phyloP scores from a whole-genome alignment of 2,888 invertebrate species.

The Mythimna ferrago region DNA sequence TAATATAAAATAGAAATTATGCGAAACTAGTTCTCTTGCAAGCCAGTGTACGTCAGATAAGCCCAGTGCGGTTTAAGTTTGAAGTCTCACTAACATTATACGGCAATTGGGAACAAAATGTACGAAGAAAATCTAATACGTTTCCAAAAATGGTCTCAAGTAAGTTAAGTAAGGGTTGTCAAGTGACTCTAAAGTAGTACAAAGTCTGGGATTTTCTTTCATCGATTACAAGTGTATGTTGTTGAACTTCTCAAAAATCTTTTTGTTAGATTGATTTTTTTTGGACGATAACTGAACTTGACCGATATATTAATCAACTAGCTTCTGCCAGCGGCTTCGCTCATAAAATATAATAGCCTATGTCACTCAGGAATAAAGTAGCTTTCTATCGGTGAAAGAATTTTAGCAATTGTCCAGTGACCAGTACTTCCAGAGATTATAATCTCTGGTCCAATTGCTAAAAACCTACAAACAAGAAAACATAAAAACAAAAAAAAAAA shows the following conservation, averaged over 20 bases:
- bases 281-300: conserved; percentile 14
- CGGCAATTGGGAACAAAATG: conserved; percentile 62
- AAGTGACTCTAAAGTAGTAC: conserved; percentile 34
- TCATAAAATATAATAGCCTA: no score
- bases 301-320: conserved; percentile 1
- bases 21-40: conserved; percentile 65
- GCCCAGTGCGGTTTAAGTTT: conserved; percentile 68
- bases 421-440: no score
- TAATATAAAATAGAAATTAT: conserved; percentile 73
- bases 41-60: conserved; percentile 68
- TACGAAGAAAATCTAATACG: conserved; percentile 67
- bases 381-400: no score
- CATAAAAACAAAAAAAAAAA: no score
- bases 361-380: no score
- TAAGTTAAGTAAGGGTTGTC: conserved; percentile 42
- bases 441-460: no score
- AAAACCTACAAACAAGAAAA: no score
- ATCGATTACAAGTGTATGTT: conserved; percentile 38
- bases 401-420: no score
- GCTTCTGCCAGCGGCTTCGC: no score
- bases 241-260: conserved; percentile 26
- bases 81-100: conserved; percentile 65
- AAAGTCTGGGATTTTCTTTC: conserved; percentile 46
- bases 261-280: conserved; percentile 27
- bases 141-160: conserved; percentile 50